These are phyloP conservation scores for Percopsis omiscomaycus DNA, from an alignment of 2,797 vertebrate genomes.

Conservation along the genomic window DNA sequence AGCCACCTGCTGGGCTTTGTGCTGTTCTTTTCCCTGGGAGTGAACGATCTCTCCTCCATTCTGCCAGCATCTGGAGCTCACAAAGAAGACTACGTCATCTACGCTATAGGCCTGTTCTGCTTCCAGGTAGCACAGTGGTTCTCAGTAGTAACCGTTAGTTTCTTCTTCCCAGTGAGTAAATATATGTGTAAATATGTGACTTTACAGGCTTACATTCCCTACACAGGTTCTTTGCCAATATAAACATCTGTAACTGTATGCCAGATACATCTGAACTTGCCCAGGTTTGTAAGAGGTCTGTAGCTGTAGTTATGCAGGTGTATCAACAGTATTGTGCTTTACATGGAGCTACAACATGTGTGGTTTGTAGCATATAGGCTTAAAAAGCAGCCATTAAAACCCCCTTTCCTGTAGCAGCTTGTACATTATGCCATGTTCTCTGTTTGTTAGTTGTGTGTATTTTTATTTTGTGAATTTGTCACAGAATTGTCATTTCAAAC, in stretches of 20 bases:
- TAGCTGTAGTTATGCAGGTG: neutral
- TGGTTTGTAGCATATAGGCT: neutral
- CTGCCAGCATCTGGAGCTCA: conserved; percentile 89
- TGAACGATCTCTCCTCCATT: conserved; percentile 88
- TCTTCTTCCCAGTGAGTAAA: neutral
- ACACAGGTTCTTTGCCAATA: conserved; percentile 32
- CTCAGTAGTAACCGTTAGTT: neutral
- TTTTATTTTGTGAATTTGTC: conserved; percentile 6
- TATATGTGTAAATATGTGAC: neutral
- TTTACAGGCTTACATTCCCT: conserved; percentile 32
- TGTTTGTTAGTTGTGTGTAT: conserved; percentile 14
- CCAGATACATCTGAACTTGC: conserved; percentile 5
- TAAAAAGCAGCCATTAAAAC: no score
- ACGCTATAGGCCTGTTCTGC: conserved; percentile 93
- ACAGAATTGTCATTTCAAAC: no score
- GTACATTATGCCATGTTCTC: neutral
- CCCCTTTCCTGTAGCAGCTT: neutral
- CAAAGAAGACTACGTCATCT: conserved; percentile 95
- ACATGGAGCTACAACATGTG: neutral
- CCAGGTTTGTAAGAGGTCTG: conserved; percentile 47
- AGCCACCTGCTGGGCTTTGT: conserved; percentile 95
- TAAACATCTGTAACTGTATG: no score
- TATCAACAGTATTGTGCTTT: neutral
- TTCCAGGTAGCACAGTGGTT: conserved; percentile 83
- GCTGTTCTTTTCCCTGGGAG: conserved; percentile 89